phyloP scores from a whole-genome alignment of 2,888 invertebrate species.

The Germaria angustata region DNA sequence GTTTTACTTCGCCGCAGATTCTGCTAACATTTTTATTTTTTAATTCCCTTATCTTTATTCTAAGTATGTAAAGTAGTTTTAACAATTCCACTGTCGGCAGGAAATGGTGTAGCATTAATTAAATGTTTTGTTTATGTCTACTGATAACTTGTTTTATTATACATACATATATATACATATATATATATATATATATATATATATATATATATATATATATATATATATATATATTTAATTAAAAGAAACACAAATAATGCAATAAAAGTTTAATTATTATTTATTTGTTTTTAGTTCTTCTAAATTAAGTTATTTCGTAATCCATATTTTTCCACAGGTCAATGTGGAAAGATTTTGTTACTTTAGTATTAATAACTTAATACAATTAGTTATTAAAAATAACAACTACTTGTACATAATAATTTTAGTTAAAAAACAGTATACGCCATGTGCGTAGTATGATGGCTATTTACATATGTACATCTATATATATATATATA shows the following conservation, averaged over 20 bases:
- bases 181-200: slow-evolving; percentile 23
- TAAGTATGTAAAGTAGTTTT: no score
- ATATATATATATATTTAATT: slow-evolving; percentile 35
- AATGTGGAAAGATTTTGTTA: slow-evolving; percentile 20
- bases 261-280: slow-evolving; percentile 10
- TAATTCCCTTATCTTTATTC: no score
- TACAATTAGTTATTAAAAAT: slow-evolving; percentile 26
- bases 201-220: slow-evolving; percentile 20
- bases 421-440: background rate
- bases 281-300: slow-evolving; percentile 33
- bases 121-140: slow-evolving; percentile 17
- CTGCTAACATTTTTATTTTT: no score
- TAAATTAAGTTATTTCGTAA: slow-evolving; percentile 41
- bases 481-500: background rate
- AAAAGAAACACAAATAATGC: slow-evolving; percentile 22
- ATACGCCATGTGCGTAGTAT: slow-evolving; percentile 16
- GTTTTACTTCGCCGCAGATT: no score
- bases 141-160: slow-evolving; percentile 53
- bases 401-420: background rate
- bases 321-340: slow-evolving; percentile 17
- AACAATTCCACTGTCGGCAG: no score
- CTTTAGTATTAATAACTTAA: slow-evolving; percentile 43
- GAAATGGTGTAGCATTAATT: slow-evolving; percentile 5
- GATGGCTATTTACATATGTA: background rate
- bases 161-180: slow-evolving; percentile 5